A percentile compares a stretch with the other conserved stretches of the same genome.
These are phyloP conservation scores for Oscheius onirici DNA, from an alignment of 2,888 invertebrate species.

Conservation along the genomic window DNA sequence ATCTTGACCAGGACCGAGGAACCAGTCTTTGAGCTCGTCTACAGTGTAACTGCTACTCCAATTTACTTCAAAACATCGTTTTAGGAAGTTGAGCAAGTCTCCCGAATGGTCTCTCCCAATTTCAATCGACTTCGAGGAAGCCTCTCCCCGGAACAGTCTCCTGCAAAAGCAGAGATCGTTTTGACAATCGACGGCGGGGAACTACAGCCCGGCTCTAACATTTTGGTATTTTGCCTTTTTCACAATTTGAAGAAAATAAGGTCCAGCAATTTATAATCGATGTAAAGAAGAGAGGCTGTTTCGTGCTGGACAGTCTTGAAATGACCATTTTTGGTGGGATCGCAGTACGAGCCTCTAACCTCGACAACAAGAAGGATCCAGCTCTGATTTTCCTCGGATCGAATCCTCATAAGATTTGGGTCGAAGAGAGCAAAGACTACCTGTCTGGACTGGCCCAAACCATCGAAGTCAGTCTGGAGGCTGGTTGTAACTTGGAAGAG, in stretches of 20 bases:
- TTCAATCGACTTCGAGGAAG: conserved; percentile 27
- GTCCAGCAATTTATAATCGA: conserved; percentile 4
- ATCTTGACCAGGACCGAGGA: conserved; percentile 1
- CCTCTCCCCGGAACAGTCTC: conserved; percentile 4
- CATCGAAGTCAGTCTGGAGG: conserved; percentile 42
- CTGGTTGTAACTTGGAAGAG: conserved; percentile 38
- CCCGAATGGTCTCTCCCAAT: conserved; percentile 15
- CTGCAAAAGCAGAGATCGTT: not conserved
- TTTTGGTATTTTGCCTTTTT: not conserved
- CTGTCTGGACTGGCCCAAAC: conserved; percentile 45
- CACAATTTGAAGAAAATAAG: no score
- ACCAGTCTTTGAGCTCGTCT: conserved; percentile 18
- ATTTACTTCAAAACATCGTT: not conserved
- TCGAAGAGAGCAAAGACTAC: conserved; percentile 33
- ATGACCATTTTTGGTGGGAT: not conserved
- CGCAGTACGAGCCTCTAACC: not conserved
- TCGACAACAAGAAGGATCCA: not conserved
- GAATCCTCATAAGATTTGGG: conserved; percentile 26
- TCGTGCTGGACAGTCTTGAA: conserved; percentile 16
- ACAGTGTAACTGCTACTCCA: conserved; percentile 15
- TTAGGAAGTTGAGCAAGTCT: conserved; percentile 17
- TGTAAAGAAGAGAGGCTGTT: conserved; percentile 6
- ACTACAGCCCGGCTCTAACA: conserved; percentile 3
- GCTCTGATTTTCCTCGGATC: conserved; percentile 4
- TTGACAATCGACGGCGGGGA: not conserved